Evolutionary conservation across 2,797 vertebrate genomes (phyloP).

Genomic region (Tenualosa ilisha): DNA sequence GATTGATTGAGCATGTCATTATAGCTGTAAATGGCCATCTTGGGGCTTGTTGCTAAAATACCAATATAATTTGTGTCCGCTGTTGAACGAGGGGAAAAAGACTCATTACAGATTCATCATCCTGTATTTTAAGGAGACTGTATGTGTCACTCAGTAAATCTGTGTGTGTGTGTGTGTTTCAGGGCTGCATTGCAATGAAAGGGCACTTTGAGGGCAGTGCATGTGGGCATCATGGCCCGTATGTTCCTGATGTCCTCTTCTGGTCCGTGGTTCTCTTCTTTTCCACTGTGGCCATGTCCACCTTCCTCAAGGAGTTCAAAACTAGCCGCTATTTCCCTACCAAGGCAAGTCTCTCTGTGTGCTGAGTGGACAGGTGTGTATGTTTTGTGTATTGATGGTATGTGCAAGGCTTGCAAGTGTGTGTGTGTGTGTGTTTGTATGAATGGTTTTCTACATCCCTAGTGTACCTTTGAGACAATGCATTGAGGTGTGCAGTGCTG

Average conservation of each 20-base stretch:
- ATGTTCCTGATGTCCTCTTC: conserved; percentile 96
- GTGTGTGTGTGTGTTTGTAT: not conserved
- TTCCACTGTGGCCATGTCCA: conserved; percentile 92
- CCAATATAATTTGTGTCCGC: not conserved
- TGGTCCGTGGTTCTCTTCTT: conserved; percentile 98
- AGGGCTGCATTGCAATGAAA: conserved; percentile 70
- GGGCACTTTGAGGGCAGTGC: conserved; percentile 85
- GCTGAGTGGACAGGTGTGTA: not conserved
- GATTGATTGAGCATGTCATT: no score
- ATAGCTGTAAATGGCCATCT: no score
- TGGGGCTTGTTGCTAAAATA: no score
- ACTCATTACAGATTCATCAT: not conserved
- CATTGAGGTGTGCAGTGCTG: not conserved
- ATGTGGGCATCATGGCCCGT: conserved; percentile 91
- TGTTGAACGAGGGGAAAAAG: not conserved
- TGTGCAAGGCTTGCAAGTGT: not conserved
- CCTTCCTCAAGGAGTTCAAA: conserved; percentile 97
- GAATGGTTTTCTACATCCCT: no score
- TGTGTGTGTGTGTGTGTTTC: not conserved
- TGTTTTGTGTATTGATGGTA: not conserved
- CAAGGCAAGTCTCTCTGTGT: conserved; percentile 74
- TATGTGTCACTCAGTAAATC: not conserved
- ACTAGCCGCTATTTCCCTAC: conserved; percentile 97
- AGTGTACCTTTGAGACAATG: no score
- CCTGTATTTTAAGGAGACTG: not conserved